phyloP scores from a whole-genome alignment of 1,140 invertebrate species.

The Whitmania pigra region DNA sequence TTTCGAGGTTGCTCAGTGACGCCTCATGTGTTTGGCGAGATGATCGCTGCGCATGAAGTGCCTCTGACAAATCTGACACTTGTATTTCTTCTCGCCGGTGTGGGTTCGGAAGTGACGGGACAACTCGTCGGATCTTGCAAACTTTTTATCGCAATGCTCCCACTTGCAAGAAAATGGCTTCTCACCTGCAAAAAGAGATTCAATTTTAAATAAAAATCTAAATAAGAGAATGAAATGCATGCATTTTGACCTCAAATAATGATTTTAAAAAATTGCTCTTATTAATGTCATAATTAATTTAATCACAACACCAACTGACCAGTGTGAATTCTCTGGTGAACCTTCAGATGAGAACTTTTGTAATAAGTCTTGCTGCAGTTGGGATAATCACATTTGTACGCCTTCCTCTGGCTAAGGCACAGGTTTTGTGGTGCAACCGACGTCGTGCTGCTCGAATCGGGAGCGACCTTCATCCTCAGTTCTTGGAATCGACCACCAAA shows the following conservation, averaged over 20 bases:
- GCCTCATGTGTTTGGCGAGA: constrained; percentile 44
- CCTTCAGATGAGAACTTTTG: constrained; percentile 58
- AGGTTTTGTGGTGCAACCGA: too few relatives aligned
- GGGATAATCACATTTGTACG: constrained; percentile 23
- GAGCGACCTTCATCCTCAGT: neutral
- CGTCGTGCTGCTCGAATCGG: too few relatives aligned
- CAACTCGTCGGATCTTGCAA: constrained; percentile 84
- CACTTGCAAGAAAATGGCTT: constrained; percentile 58
- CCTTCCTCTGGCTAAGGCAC: neutral
- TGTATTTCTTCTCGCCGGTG: constrained; percentile 85
- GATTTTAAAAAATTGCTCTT: neutral
- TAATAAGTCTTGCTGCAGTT: constrained; percentile 85
- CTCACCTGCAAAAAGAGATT: constrained; percentile 31
- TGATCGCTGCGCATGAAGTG: constrained; percentile 74
- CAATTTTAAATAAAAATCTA: neutral
- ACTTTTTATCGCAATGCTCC: constrained; percentile 71
- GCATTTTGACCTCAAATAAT: neutral
- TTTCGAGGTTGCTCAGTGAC: constrained; percentile 27
- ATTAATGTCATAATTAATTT: neutral
- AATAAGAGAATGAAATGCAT: neutral
- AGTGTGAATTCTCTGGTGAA: constrained; percentile 50
- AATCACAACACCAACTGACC: constrained; percentile 30
- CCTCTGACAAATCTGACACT: constrained; percentile 68
- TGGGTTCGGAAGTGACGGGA: constrained; percentile 76
- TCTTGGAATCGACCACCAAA: neutral